Conservation (phyloP, 2,113 vertebrate species). For the Anseranas semipalmata region DNA sequence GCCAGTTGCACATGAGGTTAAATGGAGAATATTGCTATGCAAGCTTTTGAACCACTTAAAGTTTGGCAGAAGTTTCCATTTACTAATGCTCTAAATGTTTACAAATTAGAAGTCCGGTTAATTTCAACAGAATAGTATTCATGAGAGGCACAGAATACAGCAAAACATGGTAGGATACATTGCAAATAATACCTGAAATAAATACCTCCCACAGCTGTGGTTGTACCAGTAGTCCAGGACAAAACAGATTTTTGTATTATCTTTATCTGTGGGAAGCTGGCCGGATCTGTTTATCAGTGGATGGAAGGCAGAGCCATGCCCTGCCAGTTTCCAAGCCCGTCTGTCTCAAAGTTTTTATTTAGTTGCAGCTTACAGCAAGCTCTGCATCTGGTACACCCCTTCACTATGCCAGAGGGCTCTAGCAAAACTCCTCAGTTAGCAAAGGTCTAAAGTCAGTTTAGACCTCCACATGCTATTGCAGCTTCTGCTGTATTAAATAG, state of each 20-base stretch:
- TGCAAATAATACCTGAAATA: not conserved
- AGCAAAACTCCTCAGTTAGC: not conserved
- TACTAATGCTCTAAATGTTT: not conserved
- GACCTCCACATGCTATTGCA: not conserved
- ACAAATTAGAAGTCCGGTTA: not conserved
- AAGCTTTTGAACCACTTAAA: not conserved
- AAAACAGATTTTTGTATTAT: not conserved
- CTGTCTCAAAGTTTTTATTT: not conserved
- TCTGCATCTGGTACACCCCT: not conserved
- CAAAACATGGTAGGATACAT: not conserved
- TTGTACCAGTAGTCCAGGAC: not conserved
- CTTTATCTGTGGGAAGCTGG: not conserved
- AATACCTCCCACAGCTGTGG: not conserved
- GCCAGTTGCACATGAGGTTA: not conserved
- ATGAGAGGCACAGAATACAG: not conserved
- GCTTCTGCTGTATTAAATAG: not conserved
- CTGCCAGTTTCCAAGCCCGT: not conserved
- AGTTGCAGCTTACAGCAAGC: not conserved
- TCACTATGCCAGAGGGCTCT: not conserved
- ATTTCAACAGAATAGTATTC: not conserved
- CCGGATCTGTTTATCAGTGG: not conserved
- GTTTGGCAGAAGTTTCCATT: not conserved
- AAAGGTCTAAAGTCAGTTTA: not conserved
- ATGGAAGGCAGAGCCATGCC: not conserved
- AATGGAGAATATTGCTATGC: not conserved